Evolutionary conservation across 2,113 vertebrate species (phyloP).

Genomic region (Vimba vimba): DNA sequence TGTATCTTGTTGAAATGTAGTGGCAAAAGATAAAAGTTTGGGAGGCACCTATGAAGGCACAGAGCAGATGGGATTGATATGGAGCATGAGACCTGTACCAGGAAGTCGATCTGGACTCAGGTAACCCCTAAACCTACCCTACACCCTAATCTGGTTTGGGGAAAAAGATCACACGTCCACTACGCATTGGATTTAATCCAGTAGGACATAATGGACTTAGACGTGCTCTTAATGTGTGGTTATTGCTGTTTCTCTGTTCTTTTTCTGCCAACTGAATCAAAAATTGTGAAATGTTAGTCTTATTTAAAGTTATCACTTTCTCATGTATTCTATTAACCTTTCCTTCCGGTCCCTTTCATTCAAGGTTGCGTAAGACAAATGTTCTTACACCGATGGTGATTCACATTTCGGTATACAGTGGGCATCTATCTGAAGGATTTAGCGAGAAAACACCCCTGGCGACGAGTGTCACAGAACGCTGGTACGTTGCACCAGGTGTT

Average conservation of each 20-base stretch:
- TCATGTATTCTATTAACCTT: background rate
- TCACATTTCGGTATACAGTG: slow-evolving; percentile 66
- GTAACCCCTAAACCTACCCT: slow-evolving; percentile 53
- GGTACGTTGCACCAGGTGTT: slow-evolving; percentile 75
- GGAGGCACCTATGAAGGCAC: slow-evolving; percentile 74
- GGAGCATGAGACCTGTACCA: slow-evolving; percentile 67
- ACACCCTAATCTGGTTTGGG: no score
- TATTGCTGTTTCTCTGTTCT: background rate
- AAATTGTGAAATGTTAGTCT: background rate
- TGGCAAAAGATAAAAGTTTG: slow-evolving; percentile 66
- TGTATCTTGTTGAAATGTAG: slow-evolving; percentile 50
- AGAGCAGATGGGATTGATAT: slow-evolving; percentile 77
- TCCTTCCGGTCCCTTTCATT: background rate
- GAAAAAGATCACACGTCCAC: no score
- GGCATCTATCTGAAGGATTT: slow-evolving; percentile 65
- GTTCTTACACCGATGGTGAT: slow-evolving; percentile 68
- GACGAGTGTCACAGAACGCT: slow-evolving; percentile 69
- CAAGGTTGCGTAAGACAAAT: slow-evolving; percentile 73
- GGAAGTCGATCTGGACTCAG: slow-evolving; percentile 66
- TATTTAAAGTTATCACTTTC: background rate
- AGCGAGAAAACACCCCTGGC: slow-evolving; percentile 57
- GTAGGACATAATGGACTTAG: no score
- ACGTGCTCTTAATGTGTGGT: background rate
- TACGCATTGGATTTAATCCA: no score
- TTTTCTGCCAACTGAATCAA: background rate